A percentile compares a stretch with the other conserved stretches of the same genome.
These are phyloP conservation scores for Silurus glanis DNA, from an alignment of 2,113 vertebrate genomes.

Conservation along the genomic window DNA sequence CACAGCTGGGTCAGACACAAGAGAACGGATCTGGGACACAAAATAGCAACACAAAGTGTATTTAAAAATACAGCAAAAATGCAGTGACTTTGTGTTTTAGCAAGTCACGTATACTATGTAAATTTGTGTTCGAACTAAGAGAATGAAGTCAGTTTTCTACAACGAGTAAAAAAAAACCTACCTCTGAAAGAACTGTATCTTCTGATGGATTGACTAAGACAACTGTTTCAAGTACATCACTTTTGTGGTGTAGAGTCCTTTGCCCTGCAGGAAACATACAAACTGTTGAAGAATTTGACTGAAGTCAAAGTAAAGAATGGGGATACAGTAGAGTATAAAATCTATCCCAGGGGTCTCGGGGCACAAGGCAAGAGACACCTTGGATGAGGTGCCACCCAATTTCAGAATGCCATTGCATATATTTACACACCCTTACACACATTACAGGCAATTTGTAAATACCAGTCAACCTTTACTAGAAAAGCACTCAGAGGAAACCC, in stretches of 20 bases:
- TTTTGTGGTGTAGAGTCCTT: conserved; percentile 90
- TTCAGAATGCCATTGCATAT: too few species aligned
- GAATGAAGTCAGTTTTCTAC: not conserved
- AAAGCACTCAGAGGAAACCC: too few species aligned
- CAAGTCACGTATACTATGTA: conserved; percentile 5
- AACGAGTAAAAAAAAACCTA: conserved; percentile 57
- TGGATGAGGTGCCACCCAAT: too few species aligned
- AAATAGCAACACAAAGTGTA: conserved; percentile 39
- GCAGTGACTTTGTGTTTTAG: conserved; percentile 11
- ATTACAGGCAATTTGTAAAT: too few species aligned
- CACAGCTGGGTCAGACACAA: conserved; percentile 84
- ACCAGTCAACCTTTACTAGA: too few species aligned
- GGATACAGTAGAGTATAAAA: too few species aligned
- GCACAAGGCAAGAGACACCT: too few species aligned
- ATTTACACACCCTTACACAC: too few species aligned
- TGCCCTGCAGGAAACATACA: conserved; percentile 78
- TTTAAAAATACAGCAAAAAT: conserved; percentile 39
- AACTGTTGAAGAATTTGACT: not conserved
- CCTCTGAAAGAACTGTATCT: conserved; percentile 85
- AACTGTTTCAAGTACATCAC: conserved; percentile 87
- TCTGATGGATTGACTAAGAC: conserved; percentile 91
- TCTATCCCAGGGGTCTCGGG: too few species aligned
- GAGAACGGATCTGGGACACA: conserved; percentile 80
- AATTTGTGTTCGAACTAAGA: not conserved
- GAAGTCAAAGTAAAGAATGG: not conserved